phyloP scores from a whole-genome alignment of 2,797 vertebrate genomes.

The Sebastes itinus region DNA sequence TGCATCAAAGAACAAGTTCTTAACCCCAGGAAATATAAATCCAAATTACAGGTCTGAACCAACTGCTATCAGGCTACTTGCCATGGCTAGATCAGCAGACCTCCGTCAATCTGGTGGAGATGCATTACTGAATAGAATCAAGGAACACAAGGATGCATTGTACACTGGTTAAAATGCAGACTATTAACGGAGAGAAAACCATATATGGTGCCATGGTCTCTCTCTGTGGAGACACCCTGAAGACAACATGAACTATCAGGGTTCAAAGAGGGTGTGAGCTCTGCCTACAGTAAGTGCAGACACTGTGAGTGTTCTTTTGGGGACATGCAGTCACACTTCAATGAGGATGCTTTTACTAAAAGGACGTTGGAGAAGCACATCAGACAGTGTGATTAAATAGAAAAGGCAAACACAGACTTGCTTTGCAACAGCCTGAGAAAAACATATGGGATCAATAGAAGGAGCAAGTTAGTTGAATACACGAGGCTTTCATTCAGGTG shows the following conservation, averaged over 20 bases:
- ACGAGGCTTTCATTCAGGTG: no score
- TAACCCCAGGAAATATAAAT: no score
- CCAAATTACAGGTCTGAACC: no score
- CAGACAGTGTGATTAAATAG: not conserved
- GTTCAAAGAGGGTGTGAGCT: slow-evolving; percentile 24
- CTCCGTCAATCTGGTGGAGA: no score
- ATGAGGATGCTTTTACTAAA: slow-evolving; percentile 7
- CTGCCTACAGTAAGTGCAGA: slow-evolving; percentile 15
- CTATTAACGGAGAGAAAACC: no score
- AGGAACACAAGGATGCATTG: no score
- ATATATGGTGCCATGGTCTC: slow-evolving; percentile 19
- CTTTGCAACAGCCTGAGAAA: not conserved
- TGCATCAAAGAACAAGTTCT: no score
- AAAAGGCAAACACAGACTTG: slow-evolving; percentile 18
- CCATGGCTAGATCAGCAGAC: no score
- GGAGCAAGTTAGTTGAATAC: slow-evolving; percentile 7
- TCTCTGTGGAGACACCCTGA: slow-evolving; percentile 15
- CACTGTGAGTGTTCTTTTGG: slow-evolving; percentile 15
- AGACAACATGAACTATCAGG: slow-evolving; percentile 11
- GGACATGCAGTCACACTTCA: not conserved
- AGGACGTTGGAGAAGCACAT: not conserved
- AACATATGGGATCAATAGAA: slow-evolving; percentile 13
- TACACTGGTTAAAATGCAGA: no score
- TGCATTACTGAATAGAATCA: no score
- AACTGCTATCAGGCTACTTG: no score